Evolutionary conservation across 2,113 vertebrate species (phyloP).

Genomic region (Leucosticte australis): DNA sequence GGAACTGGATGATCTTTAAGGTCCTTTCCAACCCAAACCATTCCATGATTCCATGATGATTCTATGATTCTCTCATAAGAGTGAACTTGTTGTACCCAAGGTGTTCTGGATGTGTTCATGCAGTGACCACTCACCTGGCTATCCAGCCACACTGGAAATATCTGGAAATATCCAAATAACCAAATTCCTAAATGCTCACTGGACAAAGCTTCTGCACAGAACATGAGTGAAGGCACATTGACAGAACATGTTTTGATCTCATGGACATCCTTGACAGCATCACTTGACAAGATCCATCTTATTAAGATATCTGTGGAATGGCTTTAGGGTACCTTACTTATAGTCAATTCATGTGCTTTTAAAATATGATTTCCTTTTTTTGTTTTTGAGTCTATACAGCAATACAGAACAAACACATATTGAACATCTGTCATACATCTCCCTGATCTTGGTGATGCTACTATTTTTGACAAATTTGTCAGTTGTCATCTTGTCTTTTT

Average conservation of each 20-base stretch:
- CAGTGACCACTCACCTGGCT: background rate
- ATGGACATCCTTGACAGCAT: background rate
- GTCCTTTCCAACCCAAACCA: background rate
- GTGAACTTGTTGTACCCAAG: background rate
- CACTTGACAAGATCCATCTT: background rate
- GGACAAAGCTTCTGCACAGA: background rate
- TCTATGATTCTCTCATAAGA: background rate
- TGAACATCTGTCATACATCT: background rate
- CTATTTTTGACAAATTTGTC: background rate
- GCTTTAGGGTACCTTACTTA: background rate
- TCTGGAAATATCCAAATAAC: background rate
- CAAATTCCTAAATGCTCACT: background rate
- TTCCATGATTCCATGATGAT: background rate
- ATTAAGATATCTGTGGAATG: background rate
- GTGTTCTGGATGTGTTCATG: background rate
- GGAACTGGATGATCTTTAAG: background rate
- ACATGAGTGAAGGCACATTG: background rate
- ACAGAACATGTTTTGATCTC: background rate
- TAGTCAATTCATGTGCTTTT: background rate
- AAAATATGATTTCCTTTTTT: background rate
- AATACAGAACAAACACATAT: background rate
- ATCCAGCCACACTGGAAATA: background rate
- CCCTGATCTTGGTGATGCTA: background rate
- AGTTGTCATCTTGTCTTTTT: background rate
- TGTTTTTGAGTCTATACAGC: background rate